Evolutionary conservation across 1,140 invertebrate genomes (phyloP), one percentile per base, ranked within the genome.

Genomic region (Cydia splendana): DNA sequence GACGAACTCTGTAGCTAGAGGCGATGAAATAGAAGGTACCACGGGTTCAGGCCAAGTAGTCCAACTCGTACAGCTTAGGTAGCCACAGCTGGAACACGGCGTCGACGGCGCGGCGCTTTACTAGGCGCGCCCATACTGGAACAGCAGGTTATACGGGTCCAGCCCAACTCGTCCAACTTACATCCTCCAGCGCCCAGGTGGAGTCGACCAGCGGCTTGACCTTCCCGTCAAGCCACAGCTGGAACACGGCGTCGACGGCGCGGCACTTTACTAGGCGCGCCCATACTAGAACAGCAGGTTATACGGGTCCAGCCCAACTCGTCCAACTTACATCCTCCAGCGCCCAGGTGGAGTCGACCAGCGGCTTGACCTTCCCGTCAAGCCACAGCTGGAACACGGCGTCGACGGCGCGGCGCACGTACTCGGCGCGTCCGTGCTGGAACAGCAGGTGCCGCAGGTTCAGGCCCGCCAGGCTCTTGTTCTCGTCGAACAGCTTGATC

Each of bases 401-500:
- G 38, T 96, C 93, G 34, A 98, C 95, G 9, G 96, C 94, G 48
- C 93, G 91, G 62, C 95, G 94, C 2, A 98, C 95, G 83, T 95
- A 96, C 15, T 94, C 95, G 42, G 96, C 94, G 74, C 96, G 95
- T 18, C 95, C 95, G 84, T 98, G 96, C 80, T 97, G 96, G 91
- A 97, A 97, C 88, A 98, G 94, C 85, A 98, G 93, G 89, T 97
- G 96, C 65, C 97, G 95, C 79, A 98, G 94, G 93, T 98, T 97
- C 86, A 98, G 95, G 1, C 97, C 97, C 24, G 95, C 94, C 65
- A 98, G 93, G 65, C 95, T 96, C 92, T 97, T 97, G 93, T 98
- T 98, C 87, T 98, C 97, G 84, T 98, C 97, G 90, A 95, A 98
- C 78, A 98, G 92, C 92, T 98, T 98, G 81, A 98, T 95, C 1